These are phyloP conservation scores for Trissolcus basalis DNA, from an alignment of 1,140 invertebrate genomes.

Conservation along the genomic window DNA sequence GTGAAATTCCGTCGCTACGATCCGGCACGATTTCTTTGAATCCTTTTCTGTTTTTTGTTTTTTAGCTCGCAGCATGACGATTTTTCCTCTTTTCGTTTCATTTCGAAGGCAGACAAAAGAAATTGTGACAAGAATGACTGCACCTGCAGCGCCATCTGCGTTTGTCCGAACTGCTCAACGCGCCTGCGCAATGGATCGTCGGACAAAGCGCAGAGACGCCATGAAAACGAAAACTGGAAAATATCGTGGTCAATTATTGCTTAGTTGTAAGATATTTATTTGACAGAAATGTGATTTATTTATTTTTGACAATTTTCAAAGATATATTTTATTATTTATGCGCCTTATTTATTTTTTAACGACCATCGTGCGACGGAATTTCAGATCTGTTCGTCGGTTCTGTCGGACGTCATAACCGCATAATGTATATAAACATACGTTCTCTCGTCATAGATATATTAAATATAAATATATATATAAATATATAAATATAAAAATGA, in stretches of 20 bases:
- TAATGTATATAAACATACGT: conserved; percentile 70
- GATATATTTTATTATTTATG: conserved; percentile 41
- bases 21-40: conserved; percentile 4
- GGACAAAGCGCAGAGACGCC: too few species aligned
- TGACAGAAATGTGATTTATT: conserved; percentile 33
- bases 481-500: conserved; percentile 48
- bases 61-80: too few species aligned
- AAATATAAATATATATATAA: conserved; percentile 34
- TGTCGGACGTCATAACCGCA: conserved; percentile 65
- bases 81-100: neutral
- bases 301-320: conserved; percentile 20
- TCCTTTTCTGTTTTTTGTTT: neutral
- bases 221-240: neutral
- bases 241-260: neutral
- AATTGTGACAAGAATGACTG: too few species aligned
- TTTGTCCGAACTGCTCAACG: too few species aligned
- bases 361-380: conserved; percentile 19
- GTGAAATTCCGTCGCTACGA: conserved; percentile 8
- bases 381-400: conserved; percentile 10
- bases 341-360: conserved; percentile 26
- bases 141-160: too few species aligned
- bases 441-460: conserved; percentile 60
- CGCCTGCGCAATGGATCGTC: too few species aligned
- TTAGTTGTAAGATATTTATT: conserved; percentile 40
- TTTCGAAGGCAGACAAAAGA: too few species aligned